A percentile compares a stretch with the other conserved stretches of the same genome.
Evolutionary conservation across 1,140 invertebrate species (phyloP).

Genomic region (Drosophila santomea): DNA sequence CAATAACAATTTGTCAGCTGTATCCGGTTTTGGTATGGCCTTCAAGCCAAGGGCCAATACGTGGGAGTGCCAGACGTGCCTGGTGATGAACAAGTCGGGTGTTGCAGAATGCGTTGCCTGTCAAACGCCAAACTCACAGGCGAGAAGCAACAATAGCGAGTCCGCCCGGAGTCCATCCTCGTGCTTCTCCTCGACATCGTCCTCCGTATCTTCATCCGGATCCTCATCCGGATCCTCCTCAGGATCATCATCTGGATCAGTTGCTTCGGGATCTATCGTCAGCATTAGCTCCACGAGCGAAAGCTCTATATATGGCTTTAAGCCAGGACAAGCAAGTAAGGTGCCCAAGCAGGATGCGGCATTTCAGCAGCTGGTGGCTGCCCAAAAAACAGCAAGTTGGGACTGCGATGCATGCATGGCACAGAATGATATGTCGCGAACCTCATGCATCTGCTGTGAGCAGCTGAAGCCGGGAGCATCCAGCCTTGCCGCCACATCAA

Average conservation of each 20-base stretch:
- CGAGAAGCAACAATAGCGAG: not conserved
- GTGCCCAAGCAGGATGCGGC: conserved; percentile 59
- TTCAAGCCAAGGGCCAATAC: conserved; percentile 86
- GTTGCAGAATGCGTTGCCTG: conserved; percentile 87
- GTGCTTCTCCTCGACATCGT: not conserved
- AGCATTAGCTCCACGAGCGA: conserved; percentile 45
- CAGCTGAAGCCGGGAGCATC: conserved; percentile 86
- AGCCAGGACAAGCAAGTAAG: conserved; percentile 9
- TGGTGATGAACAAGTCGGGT: conserved; percentile 86
- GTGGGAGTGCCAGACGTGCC: conserved; percentile 88
- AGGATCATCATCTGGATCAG: not conserved
- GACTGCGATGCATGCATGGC: conserved; percentile 89
- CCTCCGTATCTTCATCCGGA: not conserved
- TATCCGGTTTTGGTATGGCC: conserved; percentile 85
- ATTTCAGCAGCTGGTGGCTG: conserved; percentile 74
- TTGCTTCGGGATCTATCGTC: conserved; percentile 14
- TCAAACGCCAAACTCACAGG: conserved; percentile 52
- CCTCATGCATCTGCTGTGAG: conserved; percentile 89
- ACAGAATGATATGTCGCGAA: conserved; percentile 86
- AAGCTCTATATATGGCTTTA: conserved; percentile 46
- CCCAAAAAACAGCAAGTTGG: conserved; percentile 86
- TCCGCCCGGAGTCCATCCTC: conserved; percentile 3
- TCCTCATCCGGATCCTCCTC: not conserved
- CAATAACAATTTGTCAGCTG: conserved; percentile 1
- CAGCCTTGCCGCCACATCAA: conserved; percentile 13